Base-by-base conservation (phyloP, 2,113 vertebrate species). In the Bombycilla garrulus region DNA sequence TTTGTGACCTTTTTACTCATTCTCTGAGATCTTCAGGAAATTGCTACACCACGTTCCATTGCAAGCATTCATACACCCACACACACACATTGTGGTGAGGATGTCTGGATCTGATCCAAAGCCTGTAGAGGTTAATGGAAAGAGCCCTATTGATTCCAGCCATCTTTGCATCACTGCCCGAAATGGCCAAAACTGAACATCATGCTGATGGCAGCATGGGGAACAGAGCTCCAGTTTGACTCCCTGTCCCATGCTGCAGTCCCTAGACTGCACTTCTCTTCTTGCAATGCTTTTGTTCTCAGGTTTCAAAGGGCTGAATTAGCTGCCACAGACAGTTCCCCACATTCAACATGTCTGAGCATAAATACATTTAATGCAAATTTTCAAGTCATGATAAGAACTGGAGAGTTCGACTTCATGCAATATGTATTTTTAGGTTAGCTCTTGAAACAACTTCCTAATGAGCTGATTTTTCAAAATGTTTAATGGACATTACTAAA, bases 291-390 rank as follows among this genome's bases (percentile, higher is more conserved):
- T 92, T 89, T 69, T 83, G 26, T 54, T 92, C 51, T 93, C 64
- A n/a, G 44, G 29, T 92, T 92, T 90, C 94, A 94, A 94, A 90
- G 67, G 45, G 19, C 38, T 78, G 24, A 93, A 82, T 73, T 87
- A 76, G 38, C 73, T 82, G 47, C 51, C 81, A 77, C 35, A 88
- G 42, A 58, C 42, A 82, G 24, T 2, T 9, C 24, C 62, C 50
- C 54, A 65, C 36, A 95, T 88, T 85, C 73, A 85, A 72, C 14
- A 33, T 36, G 25, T 33, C 56, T 65, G 15, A 92, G 31, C 53
- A 69, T 56, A 95, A 93, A 84, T 21, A 40, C 5, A 4, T 76
- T 95, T 69, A 56, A 79, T 65, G 31, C 53, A 33, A 92, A 65
- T 35, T 89, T 85, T 85, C 38, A 65, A 85, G 38, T 79, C 54